phyloP scores from a whole-genome alignment of 2,113 vertebrate species.

The Agelaius tricolor region DNA sequence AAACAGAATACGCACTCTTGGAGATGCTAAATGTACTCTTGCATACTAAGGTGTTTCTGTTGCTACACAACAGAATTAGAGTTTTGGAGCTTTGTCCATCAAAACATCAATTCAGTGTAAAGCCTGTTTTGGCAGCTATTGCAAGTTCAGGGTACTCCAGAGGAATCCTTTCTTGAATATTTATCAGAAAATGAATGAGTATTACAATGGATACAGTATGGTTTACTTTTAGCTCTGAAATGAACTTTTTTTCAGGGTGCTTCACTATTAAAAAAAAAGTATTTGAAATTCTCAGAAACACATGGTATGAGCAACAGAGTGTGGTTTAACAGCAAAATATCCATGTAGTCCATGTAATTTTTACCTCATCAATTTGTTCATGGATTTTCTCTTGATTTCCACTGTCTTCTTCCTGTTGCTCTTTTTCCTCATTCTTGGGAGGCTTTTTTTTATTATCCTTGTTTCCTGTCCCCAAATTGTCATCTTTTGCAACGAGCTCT shows the following conservation, averaged over 20 bases:
- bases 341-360: neutral
- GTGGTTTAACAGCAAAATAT: neutral
- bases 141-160: neutral
- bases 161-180: neutral
- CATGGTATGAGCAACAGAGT: neutral
- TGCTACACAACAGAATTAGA: neutral
- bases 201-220: neutral
- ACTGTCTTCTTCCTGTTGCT: conserved; percentile 59
- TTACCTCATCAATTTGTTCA: conserved; percentile 93
- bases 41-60: neutral
- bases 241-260: neutral
- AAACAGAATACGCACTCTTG: neutral
- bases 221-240: neutral
- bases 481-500: conserved; percentile 92
- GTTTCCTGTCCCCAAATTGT: conserved; percentile 81
- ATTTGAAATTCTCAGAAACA: neutral
- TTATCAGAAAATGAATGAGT: neutral
- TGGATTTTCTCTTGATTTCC: conserved; percentile 84
- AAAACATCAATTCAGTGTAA: neutral
- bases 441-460: conserved; percentile 82
- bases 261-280: neutral
- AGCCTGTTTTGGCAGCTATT: neutral
- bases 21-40: neutral
- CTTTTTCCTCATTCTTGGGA: conserved; percentile 73
- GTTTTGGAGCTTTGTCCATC: neutral